phyloP scores from a whole-genome alignment of 2,888 invertebrate genomes.

The Melieria picta region DNA sequence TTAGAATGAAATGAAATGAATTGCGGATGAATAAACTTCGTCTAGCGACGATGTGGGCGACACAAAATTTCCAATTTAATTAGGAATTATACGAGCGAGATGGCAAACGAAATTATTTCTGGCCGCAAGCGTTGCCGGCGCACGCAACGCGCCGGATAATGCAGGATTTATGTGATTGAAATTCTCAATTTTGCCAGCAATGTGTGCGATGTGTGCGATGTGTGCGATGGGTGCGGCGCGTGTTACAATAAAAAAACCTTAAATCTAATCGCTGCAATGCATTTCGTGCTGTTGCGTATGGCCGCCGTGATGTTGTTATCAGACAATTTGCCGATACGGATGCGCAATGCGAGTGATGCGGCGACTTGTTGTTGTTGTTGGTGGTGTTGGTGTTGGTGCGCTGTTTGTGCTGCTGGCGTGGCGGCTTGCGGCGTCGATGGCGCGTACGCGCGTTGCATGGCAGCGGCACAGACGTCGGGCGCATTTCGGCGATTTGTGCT shows the following conservation, averaged over 20 bases:
- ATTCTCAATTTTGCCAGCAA: conserved; percentile 18
- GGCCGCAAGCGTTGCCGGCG: neutral
- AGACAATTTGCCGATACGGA: too few relatives aligned
- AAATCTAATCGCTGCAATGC: too few relatives aligned
- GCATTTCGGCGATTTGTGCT: conserved; percentile 37
- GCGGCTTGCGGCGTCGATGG: too few relatives aligned
- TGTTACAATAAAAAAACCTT: neutral
- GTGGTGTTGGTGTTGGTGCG: too few relatives aligned
- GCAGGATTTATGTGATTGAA: conserved; percentile 27
- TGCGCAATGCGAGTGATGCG: too few relatives aligned
- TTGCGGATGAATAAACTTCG: neutral
- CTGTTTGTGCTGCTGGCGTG: too few relatives aligned
- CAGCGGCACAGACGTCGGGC: neutral
- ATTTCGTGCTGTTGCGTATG: too few relatives aligned
- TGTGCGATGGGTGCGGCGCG: neutral
- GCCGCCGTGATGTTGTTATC: too few relatives aligned
- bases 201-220: neutral
- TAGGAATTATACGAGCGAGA: neutral
- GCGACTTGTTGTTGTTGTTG: too few relatives aligned
- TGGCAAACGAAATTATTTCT: neutral
- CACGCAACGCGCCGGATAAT: neutral
- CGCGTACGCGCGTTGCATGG: neutral
- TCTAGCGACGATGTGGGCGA: neutral
- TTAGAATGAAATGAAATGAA: neutral
- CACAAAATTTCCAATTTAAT: conserved; percentile 20